phyloP scores from a whole-genome alignment of 2,113 vertebrate genomes.

The Fukomys damarensis region DNA sequence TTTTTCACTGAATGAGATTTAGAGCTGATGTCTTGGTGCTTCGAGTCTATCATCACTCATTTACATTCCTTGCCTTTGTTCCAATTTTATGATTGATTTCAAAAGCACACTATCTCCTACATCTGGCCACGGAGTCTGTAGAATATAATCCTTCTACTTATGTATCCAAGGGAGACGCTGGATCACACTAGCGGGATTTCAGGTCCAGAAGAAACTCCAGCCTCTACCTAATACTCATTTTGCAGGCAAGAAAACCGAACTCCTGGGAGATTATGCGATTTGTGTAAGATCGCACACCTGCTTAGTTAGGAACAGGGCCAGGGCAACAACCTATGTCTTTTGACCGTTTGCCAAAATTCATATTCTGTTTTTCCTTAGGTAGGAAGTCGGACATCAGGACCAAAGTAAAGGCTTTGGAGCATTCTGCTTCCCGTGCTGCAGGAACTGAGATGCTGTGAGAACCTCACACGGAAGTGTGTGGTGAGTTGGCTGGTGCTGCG shows the following conservation, averaged over 20 bases:
- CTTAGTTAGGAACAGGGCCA: neutral
- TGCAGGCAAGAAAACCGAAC: neutral
- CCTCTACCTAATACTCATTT: neutral
- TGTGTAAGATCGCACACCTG: neutral
- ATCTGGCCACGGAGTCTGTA: neutral
- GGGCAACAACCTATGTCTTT: neutral
- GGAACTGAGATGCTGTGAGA: neutral
- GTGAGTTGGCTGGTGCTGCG: neutral
- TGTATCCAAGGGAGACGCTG: neutral
- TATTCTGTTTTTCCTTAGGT: constrained; percentile 40
- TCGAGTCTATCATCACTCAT: neutral
- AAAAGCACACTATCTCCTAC: neutral
- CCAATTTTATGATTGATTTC: constrained; percentile 50
- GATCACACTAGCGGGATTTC: neutral
- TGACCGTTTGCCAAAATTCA: neutral
- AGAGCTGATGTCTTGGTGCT: neutral
- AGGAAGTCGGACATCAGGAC: constrained; percentile 36
- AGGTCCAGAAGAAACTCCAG: neutral
- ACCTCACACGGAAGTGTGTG: neutral
- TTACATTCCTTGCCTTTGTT: constrained; percentile 1
- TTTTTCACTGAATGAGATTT: neutral
- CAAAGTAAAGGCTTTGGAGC: constrained; percentile 16
- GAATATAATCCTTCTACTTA: neutral
- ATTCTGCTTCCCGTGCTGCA: neutral
- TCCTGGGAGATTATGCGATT: neutral